phyloP scores from a whole-genome alignment of 92 coral and sea anemone species.

The Epizoanthus stellaris region DNA sequence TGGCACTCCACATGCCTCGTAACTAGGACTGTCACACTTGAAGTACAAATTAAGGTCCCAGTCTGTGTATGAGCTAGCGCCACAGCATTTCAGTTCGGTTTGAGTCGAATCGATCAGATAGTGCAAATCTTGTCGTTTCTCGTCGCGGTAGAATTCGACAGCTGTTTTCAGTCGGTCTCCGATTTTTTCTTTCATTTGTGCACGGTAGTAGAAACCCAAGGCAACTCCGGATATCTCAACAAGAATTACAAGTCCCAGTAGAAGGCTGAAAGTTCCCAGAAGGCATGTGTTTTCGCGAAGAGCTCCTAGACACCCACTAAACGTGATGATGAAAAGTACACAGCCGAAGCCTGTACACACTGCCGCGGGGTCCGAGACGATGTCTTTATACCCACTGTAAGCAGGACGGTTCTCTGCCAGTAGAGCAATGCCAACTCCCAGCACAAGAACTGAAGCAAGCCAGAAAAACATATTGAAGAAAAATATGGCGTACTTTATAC shows the following conservation, averaged over 20 bases:
- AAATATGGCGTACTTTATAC: constrained; percentile 62
- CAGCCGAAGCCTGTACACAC: constrained; percentile 62
- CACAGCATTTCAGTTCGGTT: constrained; percentile 69
- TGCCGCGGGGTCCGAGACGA: constrained; percentile 69
- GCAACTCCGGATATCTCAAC: constrained; percentile 56
- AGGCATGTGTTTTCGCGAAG: constrained; percentile 72
- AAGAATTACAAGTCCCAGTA: constrained; percentile 50
- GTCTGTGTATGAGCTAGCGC: constrained; percentile 56
- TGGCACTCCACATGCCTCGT: constrained; percentile 81
- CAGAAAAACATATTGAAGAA: constrained; percentile 74
- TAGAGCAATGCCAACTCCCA: constrained; percentile 61
- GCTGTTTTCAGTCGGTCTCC: constrained; percentile 42
- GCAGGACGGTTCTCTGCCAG: constrained; percentile 66
- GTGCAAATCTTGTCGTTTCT: constrained; percentile 61
- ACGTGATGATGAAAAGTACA: constrained; percentile 66
- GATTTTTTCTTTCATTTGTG: constrained; percentile 50
- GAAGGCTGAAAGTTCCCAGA: constrained; percentile 50
- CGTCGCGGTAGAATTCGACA: constrained; percentile 62
- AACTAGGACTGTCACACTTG: constrained; percentile 60
- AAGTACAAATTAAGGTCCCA: constrained; percentile 69
- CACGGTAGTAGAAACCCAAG: constrained; percentile 58
- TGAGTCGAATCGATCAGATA: constrained; percentile 71
- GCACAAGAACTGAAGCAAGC: constrained; percentile 58
- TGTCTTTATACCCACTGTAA: constrained; percentile 57
- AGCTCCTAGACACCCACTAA: constrained; percentile 78